phyloP scores from a whole-genome alignment of 1,140 invertebrate species.

The Sinonovacula constricta region DNA sequence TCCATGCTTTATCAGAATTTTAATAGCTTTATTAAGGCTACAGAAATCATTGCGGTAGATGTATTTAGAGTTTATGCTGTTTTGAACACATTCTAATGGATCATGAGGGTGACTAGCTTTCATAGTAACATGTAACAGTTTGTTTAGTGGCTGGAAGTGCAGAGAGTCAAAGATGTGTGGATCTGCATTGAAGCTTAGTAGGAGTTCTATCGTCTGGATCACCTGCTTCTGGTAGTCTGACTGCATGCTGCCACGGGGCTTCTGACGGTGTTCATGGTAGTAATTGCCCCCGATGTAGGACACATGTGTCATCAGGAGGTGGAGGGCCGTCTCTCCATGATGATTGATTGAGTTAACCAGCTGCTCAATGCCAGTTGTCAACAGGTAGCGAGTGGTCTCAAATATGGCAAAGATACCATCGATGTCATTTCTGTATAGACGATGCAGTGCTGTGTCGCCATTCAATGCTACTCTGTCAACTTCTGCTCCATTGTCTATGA shows the following conservation, averaged over 20 bases:
- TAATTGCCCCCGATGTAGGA: slow-evolving; percentile 70
- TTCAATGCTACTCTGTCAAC: slow-evolving; percentile 60
- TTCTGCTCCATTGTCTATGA: slow-evolving; percentile 72
- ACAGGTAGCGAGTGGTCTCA: slow-evolving; percentile 73
- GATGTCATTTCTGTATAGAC: slow-evolving; percentile 71
- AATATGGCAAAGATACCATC: slow-evolving; percentile 71
- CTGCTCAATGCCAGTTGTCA: slow-evolving; percentile 75
- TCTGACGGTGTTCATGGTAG: slow-evolving; percentile 47
- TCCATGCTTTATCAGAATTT: slow-evolving; percentile 64
- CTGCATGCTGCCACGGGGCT: slow-evolving; percentile 61
- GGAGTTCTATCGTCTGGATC: slow-evolving; percentile 62
- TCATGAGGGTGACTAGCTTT: slow-evolving; percentile 56
- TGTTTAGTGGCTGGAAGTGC: slow-evolving; percentile 67
- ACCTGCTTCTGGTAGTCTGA: slow-evolving; percentile 72
- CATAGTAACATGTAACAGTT: slow-evolving; percentile 71
- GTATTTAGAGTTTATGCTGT: slow-evolving; percentile 63
- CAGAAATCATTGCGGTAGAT: slow-evolving; percentile 70
- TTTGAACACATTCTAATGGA: slow-evolving; percentile 59
- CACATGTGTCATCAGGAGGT: slow-evolving; percentile 72
- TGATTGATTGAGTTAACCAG: slow-evolving; percentile 68
- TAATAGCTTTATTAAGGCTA: slow-evolving; percentile 58
- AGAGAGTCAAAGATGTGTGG: slow-evolving; percentile 62
- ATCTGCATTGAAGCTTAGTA: slow-evolving; percentile 74
- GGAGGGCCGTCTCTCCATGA: slow-evolving; percentile 72
- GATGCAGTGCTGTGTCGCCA: slow-evolving; percentile 73